Conservation (phyloP, 2,113 vertebrate genomes). For the Helogale parvula region DNA sequence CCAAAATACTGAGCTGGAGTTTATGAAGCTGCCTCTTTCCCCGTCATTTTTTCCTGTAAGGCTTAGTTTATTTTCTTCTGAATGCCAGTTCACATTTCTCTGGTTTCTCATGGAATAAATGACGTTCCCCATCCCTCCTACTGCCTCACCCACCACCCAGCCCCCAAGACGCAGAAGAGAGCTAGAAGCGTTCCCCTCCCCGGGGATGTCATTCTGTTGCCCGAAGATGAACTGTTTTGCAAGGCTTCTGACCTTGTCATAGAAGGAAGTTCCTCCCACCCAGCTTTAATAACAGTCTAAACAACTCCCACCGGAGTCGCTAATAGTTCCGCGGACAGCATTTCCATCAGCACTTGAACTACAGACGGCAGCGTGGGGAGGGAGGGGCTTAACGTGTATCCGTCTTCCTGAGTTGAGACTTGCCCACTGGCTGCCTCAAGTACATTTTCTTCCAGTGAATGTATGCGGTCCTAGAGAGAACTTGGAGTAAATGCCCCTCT, state of each 20-base stretch:
- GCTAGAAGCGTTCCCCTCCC: background rate
- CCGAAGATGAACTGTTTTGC: slow-evolving; percentile 68
- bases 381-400: slow-evolving; percentile 74
- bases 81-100: slow-evolving; percentile 35
- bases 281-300: slow-evolving; percentile 50
- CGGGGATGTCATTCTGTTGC: slow-evolving; percentile 49
- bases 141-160: background rate
- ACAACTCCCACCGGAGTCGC: slow-evolving; percentile 60
- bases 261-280: slow-evolving; percentile 55
- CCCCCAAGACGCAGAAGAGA: slow-evolving; percentile 13
- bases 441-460: slow-evolving; percentile 51
- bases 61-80: slow-evolving; percentile 52
- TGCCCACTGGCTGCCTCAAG: slow-evolving; percentile 68
- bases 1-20: slow-evolving; percentile 42
- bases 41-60: slow-evolving; percentile 59
- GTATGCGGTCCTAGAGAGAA: slow-evolving; percentile 62
- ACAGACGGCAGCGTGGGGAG: slow-evolving; percentile 55
- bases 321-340: slow-evolving; percentile 17
- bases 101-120: slow-evolving; percentile 56
- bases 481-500: slow-evolving; percentile 28
- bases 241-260: slow-evolving; percentile 60
- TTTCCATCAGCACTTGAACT: slow-evolving; percentile 54
- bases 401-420: slow-evolving; percentile 72
- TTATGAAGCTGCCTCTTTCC: slow-evolving; percentile 11
- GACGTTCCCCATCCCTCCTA: background rate